Base-by-base conservation (phyloP, 2,113 vertebrate species). In the Acrocephalus arundinaceus region DNA sequence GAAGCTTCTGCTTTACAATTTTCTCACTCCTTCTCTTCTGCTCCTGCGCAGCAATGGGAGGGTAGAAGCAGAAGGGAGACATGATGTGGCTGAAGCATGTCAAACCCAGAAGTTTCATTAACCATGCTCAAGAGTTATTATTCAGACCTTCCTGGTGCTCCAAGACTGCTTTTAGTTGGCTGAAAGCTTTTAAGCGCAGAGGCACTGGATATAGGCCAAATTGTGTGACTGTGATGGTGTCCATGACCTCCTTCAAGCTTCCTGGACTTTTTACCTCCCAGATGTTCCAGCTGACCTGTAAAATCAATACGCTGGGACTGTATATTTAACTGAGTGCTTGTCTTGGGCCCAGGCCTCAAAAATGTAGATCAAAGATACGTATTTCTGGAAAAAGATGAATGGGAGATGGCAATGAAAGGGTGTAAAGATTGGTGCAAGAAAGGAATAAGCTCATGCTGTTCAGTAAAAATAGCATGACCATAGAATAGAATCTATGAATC, bases 131-230 rank as follows among this genome's bases (percentile, higher is more conserved):
- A 4, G 88, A 96, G 65, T 90, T 93, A 95, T 94, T 96, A 88
- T 81, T 88, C 83, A 96, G 90, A 68, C 49, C 37, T 92, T 90
- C 39, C 49, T 89, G 61, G 70, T 96, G 65, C 90, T 96, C 79
- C 88, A 95, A 84, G 73, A 41, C 68, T 92, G 80, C 68, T 93
- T 90, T 93, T 83, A 94, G 79, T 89, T 93, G 92, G 28, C 83
- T 90, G 76, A 89, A 96, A 96, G 93, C 92, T 95, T 95, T 96
- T 93, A 92, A 93, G 58, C 13, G 1, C 52, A 65, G 57, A 89
- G 79, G 28, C 72, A 59, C 83, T 97, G 93, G 93, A 96, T 89
- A 46, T 35, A 39, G 76, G 92, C 96, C 96, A 97, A 96, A 86
- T 54, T 81, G 61, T 93, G 92, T 82, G 91, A 62, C 57, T 84